Evolutionary conservation across 2,797 vertebrate genomes (phyloP).

Genomic region (Chrosomus eos): DNA sequence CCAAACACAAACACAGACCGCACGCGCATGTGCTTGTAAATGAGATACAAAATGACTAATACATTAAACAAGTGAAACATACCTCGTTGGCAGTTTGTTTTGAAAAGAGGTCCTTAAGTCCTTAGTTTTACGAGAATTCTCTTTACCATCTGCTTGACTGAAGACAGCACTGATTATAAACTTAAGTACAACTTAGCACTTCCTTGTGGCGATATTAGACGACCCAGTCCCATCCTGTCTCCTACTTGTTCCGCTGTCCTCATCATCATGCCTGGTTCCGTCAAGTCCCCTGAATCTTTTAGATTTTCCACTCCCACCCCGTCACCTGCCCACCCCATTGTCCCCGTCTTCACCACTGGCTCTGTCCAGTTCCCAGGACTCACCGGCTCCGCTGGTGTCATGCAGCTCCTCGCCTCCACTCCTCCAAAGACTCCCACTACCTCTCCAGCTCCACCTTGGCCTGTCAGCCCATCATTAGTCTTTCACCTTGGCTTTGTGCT

Average conservation of each 20-base stretch:
- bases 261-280: too few relatives aligned
- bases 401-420: not conserved
- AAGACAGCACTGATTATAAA: not conserved
- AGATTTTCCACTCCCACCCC: too few relatives aligned
- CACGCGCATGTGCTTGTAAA: too few relatives aligned
- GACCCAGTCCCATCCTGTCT: not conserved
- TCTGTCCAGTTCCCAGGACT: not conserved
- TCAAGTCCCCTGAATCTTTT: too few relatives aligned
- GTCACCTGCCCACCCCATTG: too few relatives aligned
- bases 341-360: not conserved
- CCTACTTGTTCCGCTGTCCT: not conserved
- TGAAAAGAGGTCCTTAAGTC: not conserved
- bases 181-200: not conserved
- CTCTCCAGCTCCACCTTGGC: too few relatives aligned
- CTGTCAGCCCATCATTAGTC: too few relatives aligned
- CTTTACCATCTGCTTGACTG: not conserved
- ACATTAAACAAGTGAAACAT: not conserved
- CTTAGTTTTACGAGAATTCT: not conserved
- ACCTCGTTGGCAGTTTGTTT: not conserved
- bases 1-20: too few relatives aligned
- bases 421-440: too few relatives aligned
- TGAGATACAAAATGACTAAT: not conserved
- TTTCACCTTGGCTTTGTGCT: too few relatives aligned
- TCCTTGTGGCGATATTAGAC: not conserved
- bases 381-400: rapidly evolving